Evolutionary conservation across 2,113 vertebrate species (phyloP), one percentile per base, ranked within the genome.

Genomic region (Herpailurus yagouaroundi): DNA sequence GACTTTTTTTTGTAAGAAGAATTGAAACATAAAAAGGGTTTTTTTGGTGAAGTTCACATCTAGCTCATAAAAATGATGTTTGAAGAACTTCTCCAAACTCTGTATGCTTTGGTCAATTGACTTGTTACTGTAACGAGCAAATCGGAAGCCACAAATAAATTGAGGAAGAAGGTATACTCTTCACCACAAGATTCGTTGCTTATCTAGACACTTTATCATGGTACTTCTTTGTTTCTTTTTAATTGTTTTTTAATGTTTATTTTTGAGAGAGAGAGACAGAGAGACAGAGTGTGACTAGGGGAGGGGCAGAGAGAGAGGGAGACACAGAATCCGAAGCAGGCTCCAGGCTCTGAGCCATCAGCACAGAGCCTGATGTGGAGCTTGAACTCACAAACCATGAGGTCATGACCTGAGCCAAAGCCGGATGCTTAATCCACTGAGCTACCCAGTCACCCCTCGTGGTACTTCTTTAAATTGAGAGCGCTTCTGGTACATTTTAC

Each of bases 21-120:
- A 80, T 85, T 57, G 60, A 96, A 96, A 83, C 68, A 63, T 41
- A 63, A 57, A 63, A 14, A 21, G 10, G 16, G 36, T 11, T 92
- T 60, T 64, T 76, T 89, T 57, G 33, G 33, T 79, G n/a, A 93
- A 50, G 50, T 73, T 33, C 60, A 89, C 8, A 52, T 69, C 86
- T 29, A 60, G 38, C 8, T 92, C 10, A 25, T 86, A 92, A 89
- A 68, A 68, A 74, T 12, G 41, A 87, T 86, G 13, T 73, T 87
- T 80, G 68, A 74, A 92, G 66, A 92, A 96, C 71, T 90, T 84
- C 89, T 92, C 18, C 33, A 96, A 87, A 89, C 29, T 80, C 71
- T 41, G n/a, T 48, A 27, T 69, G 25, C 29, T 63, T 68, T 64
- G 64, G 38, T 29, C 16, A 41, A 5, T 52, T 92, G 69, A 63